Conservation (phyloP, 2,888 invertebrate genomes). For the Brassicogethes aeneus region DNA sequence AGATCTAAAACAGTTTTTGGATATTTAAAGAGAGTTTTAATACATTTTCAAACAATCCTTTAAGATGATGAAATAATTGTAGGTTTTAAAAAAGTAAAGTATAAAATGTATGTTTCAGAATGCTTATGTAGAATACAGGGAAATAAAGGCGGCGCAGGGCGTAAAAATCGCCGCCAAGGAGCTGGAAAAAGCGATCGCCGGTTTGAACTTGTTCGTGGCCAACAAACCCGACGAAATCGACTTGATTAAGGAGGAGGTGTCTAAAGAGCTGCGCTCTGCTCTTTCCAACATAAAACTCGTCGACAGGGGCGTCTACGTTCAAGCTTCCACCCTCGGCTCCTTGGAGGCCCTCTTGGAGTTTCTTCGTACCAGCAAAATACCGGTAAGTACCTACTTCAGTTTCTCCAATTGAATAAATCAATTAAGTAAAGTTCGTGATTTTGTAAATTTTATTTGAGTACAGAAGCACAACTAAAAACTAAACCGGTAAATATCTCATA, state of each 20-base stretch:
- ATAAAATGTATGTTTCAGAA: too few relatives aligned
- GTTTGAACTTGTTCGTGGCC: slow-evolving; percentile 86
- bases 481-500: too few relatives aligned
- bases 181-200: slow-evolving; percentile 94
- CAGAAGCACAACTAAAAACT: too few relatives aligned
- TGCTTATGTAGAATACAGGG: slow-evolving; percentile 89
- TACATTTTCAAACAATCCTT: too few relatives aligned
- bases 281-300: slow-evolving; percentile 86
- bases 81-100: too few relatives aligned
- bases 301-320: slow-evolving; percentile 95
- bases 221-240: slow-evolving; percentile 92
- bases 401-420: too few relatives aligned
- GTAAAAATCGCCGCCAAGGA: slow-evolving; percentile 98
- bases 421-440: too few relatives aligned
- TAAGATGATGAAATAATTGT: too few relatives aligned
- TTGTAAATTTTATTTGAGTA: too few relatives aligned
- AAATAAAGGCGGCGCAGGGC: slow-evolving; percentile 93
- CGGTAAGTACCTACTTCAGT: slow-evolving; percentile 73
- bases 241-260: slow-evolving; percentile 74
- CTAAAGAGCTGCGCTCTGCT: slow-evolving; percentile 78
- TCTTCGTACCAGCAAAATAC: slow-evolving; percentile 83
- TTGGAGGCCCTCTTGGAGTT: slow-evolving; percentile 94
- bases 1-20: too few relatives aligned
- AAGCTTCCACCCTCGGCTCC: slow-evolving; percentile 98
- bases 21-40: too few relatives aligned